These are phyloP conservation scores for Alligator sinensis DNA, from an alignment of 2,113 vertebrate genomes.

Conservation along the genomic window DNA sequence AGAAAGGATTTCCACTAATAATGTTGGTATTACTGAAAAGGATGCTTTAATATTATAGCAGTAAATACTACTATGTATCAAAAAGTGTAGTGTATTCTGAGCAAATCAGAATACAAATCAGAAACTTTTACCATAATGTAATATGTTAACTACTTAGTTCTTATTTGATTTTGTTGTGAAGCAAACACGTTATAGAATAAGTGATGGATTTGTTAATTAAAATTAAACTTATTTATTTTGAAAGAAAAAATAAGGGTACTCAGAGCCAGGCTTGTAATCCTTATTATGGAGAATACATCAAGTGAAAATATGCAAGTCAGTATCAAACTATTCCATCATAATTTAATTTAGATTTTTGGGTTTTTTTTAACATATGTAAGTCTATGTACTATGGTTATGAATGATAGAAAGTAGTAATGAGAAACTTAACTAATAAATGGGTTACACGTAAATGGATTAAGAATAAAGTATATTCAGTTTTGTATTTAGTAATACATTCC, in stretches of 20 bases:
- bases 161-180: background rate
- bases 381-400: background rate
- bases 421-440: conserved; percentile 36
- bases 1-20: background rate
- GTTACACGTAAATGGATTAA: conserved; percentile 49
- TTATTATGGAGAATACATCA: background rate
- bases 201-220: conserved; percentile 11
- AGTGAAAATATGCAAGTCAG: conserved; percentile 3
- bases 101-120: background rate
- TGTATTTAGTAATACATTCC: background rate
- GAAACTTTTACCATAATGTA: background rate
- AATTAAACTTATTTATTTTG: conserved; percentile 39
- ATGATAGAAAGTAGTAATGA: conserved; percentile 52
- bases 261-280: background rate
- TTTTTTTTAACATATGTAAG: background rate
- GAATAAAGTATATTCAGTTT: conserved; percentile 13
- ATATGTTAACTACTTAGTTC: background rate
- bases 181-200: background rate
- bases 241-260: conserved; percentile 22
- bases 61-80: background rate
- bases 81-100: background rate
- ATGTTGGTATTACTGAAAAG: background rate
- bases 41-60: background rate
- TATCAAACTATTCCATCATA: background rate
- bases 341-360: conserved; percentile 27